Base-by-base conservation (phyloP, 2,113 vertebrate species). In the Gambusia holbrooki region DNA sequence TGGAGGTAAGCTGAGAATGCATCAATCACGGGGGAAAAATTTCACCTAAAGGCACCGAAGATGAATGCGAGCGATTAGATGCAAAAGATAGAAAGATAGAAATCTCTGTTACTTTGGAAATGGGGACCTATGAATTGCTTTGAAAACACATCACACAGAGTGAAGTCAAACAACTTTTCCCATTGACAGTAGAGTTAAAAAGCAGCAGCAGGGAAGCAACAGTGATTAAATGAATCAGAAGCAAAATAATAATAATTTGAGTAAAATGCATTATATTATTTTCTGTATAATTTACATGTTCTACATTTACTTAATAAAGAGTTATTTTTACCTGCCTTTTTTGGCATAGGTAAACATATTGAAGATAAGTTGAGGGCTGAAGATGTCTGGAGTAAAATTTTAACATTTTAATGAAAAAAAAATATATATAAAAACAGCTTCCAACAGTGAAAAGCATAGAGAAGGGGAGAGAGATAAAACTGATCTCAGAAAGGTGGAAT, bases 21-120 rank as follows among this genome's bases (percentile, higher is more conserved):
- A 58, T 71, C 62, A 63, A 48, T 73, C 33, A 69, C 0, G 33
- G 11, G 35, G 51, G 54, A 13, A 13, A 64, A 76, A 73, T 32
- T 48, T 37, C 25, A 30, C 27, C 17, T 45, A 3, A 30, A 64
- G 48, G 28, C 2, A 28, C 14, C 22, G 14, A 66, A 45, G n/a
- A 69, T 71, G 13, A 32, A 62, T 73, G 65, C 40, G 25, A 69
- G 62, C 0, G 9, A 60, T 33, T 70, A 35, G 17, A 33, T 3
- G 17, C 35, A 54, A 66, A 35, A 54, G 60, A 60, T 69, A 65
- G 27, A 27, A 54, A 69, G 61, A 82, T 48, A 14, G 28, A 71
- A 32, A 60, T 69, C 69, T 54, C 32, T 66, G 62, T 17, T 17
- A 0, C 45, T 69, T 30, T 72, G 35, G 25, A 70, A 37, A 10